Evolutionary conservation across 2,797 vertebrate species (phyloP), one percentile per base, ranked within the genome.

Genomic region (Squalus acanthias): DNA sequence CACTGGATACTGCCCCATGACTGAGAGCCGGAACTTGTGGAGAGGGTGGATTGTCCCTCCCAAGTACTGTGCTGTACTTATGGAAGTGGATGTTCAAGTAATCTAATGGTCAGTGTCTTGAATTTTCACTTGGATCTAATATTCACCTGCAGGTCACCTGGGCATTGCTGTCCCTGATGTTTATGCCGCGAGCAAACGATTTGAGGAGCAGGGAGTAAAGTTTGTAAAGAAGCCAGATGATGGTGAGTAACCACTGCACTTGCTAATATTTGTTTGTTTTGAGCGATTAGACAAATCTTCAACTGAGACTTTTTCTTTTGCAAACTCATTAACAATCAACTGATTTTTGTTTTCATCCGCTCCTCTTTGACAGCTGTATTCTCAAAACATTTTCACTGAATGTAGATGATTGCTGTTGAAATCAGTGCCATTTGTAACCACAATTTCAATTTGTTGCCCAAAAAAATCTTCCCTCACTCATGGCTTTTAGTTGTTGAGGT

Each of bases 191-290:
- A 99, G 99, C 97, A 99, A 99, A 97, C 97, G 99, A 97, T 99
- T 99, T 97, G 98, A 99, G 97, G 99, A 99, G 24, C 98, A 99
- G 96, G 99, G 98, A 97, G 98, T 99, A 96, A 98, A 98, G 96
- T 99, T 99, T 97, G 99, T 99, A 93, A 99, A 99, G 98, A 99
- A 99, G 97, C 98, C 99, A 3, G 98, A 99, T 96, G 99, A 99
- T 87, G 99, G 99, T 99, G 97, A 98, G 98, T 97, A 33, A 0
- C 0, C 46, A 60, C 15, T 74, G 65, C 26, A 79, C 2, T 15
- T 67, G 46, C 65, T 67, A 8, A 95, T 50, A n/a, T 60, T 15
- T 67, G 93, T 95, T 60, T 65, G 33, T 63, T 70, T 95, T 50
- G 57, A 72, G 67, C 57, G n/a, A 96, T 74, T 4, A 29, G 24